Base-by-base conservation (phyloP, 2,888 invertebrate species). In the Standfussiana lucernea region DNA sequence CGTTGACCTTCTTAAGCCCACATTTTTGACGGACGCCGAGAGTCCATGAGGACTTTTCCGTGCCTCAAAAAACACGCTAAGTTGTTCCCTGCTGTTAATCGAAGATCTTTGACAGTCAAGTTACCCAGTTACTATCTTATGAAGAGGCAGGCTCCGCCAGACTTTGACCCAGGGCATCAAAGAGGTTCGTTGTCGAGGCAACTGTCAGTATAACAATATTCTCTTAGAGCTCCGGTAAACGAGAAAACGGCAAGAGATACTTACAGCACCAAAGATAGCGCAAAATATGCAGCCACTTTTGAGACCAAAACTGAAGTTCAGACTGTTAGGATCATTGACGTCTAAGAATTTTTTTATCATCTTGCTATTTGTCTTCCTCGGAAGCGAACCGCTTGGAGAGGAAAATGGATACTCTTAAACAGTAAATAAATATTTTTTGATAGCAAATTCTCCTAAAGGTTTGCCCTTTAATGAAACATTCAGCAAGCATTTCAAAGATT, bases 191-290 rank as follows among this genome's bases (percentile, higher is more conserved):
- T 42, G 24, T n/a, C 18, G 8, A 13, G 18, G 28, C 24, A 18
- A 28, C 28, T 72, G 21, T 32, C 18, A 40, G 7, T 28, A 28
- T 8, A 28, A 40, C 3, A 15, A 15, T 5, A 24, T 40, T 4
- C 18, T 37, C 28, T 18, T 42, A 6, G 13, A 66, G 37, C 5
- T 53, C 5, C 24, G 1, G 6, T 42, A 7, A 10, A 40, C 56
- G 45, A n/a, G 1, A 56, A 70, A 47, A 47, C 11, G 13, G 15
- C 0, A 61, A 35, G 15, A n/a, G 21, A 24, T 69, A 88, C 88
- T 88, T 47, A 88, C 88, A 66, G 78, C 86, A 50, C 88, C 83
- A 81, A 85, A 71, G 0, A 79, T 13, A 53, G 84, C 89, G 56
- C 87, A 77, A 28, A 86, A 75, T 53, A 89, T 61, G 56, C 89